These are phyloP conservation scores for Rhyacophila brunnea DNA, from an alignment of 1,140 invertebrate genomes.

Conservation along the genomic window DNA sequence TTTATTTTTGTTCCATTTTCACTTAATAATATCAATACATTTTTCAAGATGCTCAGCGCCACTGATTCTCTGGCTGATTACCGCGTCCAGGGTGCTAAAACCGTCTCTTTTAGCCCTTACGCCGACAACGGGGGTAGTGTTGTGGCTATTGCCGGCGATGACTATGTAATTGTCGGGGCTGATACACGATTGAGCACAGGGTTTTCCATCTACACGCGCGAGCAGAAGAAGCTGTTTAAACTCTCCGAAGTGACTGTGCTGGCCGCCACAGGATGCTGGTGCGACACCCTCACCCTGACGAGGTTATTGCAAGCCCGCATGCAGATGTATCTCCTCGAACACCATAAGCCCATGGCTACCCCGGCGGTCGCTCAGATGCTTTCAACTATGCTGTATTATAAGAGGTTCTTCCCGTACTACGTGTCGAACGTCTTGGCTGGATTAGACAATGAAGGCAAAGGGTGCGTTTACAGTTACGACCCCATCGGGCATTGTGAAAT, in stretches of 20 bases:
- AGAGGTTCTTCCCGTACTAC: constrained; percentile 98
- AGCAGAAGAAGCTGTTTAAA: constrained; percentile 82
- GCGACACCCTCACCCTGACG: constrained; percentile 92
- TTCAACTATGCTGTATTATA: constrained; percentile 93
- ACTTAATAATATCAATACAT: neutral
- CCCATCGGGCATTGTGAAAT: constrained; percentile 92
- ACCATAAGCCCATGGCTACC: constrained; percentile 91
- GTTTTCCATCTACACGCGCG: constrained; percentile 84
- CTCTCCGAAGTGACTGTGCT: constrained; percentile 82
- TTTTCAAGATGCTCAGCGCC: constrained; percentile 3
- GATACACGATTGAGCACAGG: constrained; percentile 93
- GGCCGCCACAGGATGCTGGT: constrained; percentile 93
- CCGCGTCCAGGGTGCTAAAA: constrained; percentile 58
- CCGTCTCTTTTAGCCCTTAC: constrained; percentile 70
- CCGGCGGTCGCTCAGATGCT: constrained; percentile 92
- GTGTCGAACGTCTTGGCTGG: constrained; percentile 94
- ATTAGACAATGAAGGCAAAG: constrained; percentile 82
- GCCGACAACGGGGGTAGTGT: constrained; percentile 80
- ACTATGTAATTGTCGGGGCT: constrained; percentile 82
- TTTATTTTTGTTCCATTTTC: neutral
- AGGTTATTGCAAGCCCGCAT: constrained; percentile 82
- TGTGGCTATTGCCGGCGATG: constrained; percentile 90
- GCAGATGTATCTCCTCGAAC: constrained; percentile 95
- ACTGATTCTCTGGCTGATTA: constrained; percentile 60
- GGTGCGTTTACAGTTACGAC: constrained; percentile 94